A percentile compares a stretch with the other conserved stretches of the same genome.
Evolutionary conservation across 2,888 invertebrate genomes (phyloP).

Genomic region (Sinohyriopsis cumingii): DNA sequence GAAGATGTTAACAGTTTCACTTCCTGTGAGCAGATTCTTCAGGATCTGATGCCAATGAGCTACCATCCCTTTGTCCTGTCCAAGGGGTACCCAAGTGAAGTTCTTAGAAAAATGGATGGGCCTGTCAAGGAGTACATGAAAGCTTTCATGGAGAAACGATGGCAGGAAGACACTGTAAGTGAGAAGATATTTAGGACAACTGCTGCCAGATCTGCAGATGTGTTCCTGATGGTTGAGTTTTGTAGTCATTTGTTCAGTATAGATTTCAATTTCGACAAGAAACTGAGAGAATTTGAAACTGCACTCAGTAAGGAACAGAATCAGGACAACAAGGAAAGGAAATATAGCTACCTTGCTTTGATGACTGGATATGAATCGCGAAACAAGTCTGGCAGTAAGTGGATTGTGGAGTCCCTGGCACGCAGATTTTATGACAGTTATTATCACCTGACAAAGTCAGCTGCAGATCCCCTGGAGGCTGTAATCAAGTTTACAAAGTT

Average conservation of each 20-base stretch:
- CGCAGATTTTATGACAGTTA: conserved; percentile 38
- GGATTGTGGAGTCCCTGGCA: conserved; percentile 31
- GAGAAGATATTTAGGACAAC: conserved; percentile 8
- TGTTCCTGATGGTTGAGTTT: conserved; percentile 21
- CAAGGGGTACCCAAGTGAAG: conserved; percentile 9
- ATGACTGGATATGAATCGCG: conserved; percentile 8
- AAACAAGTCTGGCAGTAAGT: conserved; percentile 1
- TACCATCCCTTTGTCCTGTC: conserved; percentile 19
- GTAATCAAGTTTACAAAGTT: conserved; percentile 50
- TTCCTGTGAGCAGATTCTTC: background rate
- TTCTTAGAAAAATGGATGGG: conserved; percentile 7
- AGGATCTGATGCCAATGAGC: conserved; percentile 26
- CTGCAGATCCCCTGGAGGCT: conserved; percentile 44
- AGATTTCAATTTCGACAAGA: conserved; percentile 10
- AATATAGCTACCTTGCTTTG: conserved; percentile 7
- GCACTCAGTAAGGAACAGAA: conserved; percentile 9
- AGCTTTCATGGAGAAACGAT: conserved; percentile 13
- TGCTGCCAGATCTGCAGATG: conserved; percentile 18
- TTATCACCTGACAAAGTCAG: conserved; percentile 14
- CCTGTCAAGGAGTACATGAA: conserved; percentile 10
- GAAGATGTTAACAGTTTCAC: background rate
- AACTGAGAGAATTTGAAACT: conserved; percentile 3
- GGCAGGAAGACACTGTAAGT: conserved; percentile 5
- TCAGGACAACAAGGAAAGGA: background rate
- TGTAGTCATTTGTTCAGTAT: conserved; percentile 26